Evolutionary conservation across 1,140 invertebrate genomes (phyloP).

Genomic region (Drosophila simulans): DNA sequence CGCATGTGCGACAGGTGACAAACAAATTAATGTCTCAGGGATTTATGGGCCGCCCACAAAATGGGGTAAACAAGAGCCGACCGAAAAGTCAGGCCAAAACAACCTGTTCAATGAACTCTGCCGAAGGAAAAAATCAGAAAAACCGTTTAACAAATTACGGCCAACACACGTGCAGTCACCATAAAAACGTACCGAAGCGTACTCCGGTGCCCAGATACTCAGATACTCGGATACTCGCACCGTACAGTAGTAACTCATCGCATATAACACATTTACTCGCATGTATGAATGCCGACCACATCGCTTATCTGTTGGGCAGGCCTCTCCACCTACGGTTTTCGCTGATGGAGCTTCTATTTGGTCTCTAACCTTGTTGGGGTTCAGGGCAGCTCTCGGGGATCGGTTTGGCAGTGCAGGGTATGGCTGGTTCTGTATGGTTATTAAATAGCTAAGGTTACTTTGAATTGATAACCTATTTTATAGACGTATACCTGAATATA

Average conservation of each 20-base stretch:
- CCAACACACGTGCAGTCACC: slow-evolving; percentile 57
- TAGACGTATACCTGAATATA: too few relatives aligned
- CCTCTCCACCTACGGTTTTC: slow-evolving; percentile 20
- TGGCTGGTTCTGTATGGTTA: background rate
- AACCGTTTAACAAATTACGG: slow-evolving; percentile 65
- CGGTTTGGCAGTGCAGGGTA: background rate
- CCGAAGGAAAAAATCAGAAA: slow-evolving; percentile 31
- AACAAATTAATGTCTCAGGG: slow-evolving; percentile 52
- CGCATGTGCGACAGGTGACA: slow-evolving; percentile 55
- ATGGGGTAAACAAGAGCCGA: slow-evolving; percentile 21
- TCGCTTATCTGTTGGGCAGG: slow-evolving; percentile 48
- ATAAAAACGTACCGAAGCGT: slow-evolving; percentile 59
- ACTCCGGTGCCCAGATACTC: background rate
- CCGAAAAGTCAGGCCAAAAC: slow-evolving; percentile 45
- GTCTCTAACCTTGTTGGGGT: slow-evolving; percentile 15
- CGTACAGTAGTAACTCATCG: slow-evolving; percentile 23
- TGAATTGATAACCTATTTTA: too few relatives aligned
- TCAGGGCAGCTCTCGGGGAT: background rate
- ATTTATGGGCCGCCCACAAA: slow-evolving; percentile 53
- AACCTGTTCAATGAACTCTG: slow-evolving; percentile 71
- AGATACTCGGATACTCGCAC: slow-evolving; percentile 3
- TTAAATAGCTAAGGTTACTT: too few relatives aligned
- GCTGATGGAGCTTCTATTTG: slow-evolving; percentile 9
- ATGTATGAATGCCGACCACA: slow-evolving; percentile 31
- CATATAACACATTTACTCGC: slow-evolving; percentile 19